These are phyloP conservation scores for Plectus sambesii DNA, from an alignment of 1,140 invertebrate genomes.

Conservation along the genomic window DNA sequence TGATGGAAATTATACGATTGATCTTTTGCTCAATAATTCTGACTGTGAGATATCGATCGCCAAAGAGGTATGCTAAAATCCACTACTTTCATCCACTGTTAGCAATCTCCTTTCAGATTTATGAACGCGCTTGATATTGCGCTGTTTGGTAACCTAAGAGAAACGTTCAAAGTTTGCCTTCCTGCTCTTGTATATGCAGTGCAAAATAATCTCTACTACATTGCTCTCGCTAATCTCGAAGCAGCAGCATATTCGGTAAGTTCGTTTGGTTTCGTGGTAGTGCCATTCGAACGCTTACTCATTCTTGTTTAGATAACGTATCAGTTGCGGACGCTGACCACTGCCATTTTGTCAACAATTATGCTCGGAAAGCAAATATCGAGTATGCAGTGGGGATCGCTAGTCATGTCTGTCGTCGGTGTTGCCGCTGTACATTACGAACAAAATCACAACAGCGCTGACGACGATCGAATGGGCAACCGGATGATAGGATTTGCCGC, in stretches of 20 bases:
- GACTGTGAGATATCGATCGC: constrained; percentile 11
- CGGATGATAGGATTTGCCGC: constrained; percentile 34
- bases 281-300: no score
- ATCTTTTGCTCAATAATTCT: constrained; percentile 14
- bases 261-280: no score
- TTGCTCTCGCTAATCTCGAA: constrained; percentile 22
- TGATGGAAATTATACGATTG: constrained; percentile 27
- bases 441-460: constrained; percentile 29
- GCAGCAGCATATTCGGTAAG: constrained; percentile 25
- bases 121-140: no score
- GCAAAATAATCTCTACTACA: constrained; percentile 30
- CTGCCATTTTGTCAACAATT: constrained; percentile 34
- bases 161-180: constrained; percentile 12
- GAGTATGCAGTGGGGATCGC: constrained; percentile 29
- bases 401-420: constrained; percentile 30
- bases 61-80: constrained; percentile 13
- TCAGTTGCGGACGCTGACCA: constrained; percentile 44
- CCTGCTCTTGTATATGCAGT: constrained; percentile 28
- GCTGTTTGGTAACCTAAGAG: no score
- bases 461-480: constrained; percentile 10
- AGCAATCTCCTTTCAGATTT: no score
- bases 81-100: no score
- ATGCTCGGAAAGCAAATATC: constrained; percentile 29
- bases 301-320: constrained; percentile 41
- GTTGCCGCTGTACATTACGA: constrained; percentile 36